phyloP scores from a whole-genome alignment of 2,888 invertebrate species.

The Phalera bucephala region DNA sequence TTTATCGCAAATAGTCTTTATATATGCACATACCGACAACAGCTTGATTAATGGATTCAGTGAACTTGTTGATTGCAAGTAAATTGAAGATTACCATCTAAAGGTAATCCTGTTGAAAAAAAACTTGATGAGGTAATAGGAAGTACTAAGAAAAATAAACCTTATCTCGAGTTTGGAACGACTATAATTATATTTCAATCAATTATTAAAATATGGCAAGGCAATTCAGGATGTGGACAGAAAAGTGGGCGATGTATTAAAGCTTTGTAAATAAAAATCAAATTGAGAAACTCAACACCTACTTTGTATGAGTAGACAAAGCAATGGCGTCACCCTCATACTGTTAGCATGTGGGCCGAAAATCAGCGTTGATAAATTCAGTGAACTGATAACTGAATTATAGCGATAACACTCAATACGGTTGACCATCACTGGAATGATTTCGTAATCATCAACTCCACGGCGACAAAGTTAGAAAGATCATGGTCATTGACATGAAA shows the following conservation, averaged over 20 bases:
- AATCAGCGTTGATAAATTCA: conserved; percentile 21
- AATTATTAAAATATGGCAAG: conserved; percentile 10
- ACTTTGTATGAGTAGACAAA: conserved; percentile 19
- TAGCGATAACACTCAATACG: conserved; percentile 23
- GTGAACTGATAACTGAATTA: conserved; percentile 18
- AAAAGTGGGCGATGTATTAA: conserved; percentile 18
- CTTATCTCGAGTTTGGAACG: neutral
- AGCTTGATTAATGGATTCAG: neutral
- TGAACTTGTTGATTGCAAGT: conserved; percentile 8
- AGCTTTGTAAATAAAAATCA: conserved; percentile 21
- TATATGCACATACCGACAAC: too few species aligned
- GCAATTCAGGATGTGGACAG: conserved; percentile 11
- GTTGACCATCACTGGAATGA: conserved; percentile 30
- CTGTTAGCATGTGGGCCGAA: conserved; percentile 27
- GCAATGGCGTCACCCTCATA: conserved; percentile 19
- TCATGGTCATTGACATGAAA: conserved; percentile 27
- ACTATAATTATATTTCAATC: conserved; percentile 12
- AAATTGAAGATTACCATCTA: conserved; percentile 5
- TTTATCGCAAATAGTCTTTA: too few species aligned
- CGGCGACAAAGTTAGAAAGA: conserved; percentile 29
- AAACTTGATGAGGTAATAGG: conserved; percentile 5
- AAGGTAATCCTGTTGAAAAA: conserved; percentile 9
- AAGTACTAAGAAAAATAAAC: conserved; percentile 7
- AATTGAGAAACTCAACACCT: conserved; percentile 23
- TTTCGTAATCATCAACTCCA: conserved; percentile 28